Evolutionary conservation across 2,888 invertebrate genomes (phyloP).

Genomic region (Ornithoptera priamus): DNA sequence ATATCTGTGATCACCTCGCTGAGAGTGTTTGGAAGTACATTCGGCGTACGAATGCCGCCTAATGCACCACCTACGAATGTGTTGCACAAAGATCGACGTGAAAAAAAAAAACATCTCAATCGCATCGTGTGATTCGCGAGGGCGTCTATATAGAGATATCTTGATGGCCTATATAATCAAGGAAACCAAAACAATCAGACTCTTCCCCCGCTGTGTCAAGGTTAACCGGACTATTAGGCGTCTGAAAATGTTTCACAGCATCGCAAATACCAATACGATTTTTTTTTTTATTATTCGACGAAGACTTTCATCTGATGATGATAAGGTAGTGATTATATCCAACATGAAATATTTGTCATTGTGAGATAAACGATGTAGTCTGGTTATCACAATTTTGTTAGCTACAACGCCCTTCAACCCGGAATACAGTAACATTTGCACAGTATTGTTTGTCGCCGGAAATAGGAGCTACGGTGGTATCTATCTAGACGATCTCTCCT

Average conservation of each 20-base stretch:
- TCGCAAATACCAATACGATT: slow-evolving; percentile 4
- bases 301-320: neutral
- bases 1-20: too few species aligned
- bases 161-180: slow-evolving; percentile 26
- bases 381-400: too few species aligned
- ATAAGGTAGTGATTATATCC: too few species aligned
- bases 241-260: slow-evolving; percentile 13
- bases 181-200: slow-evolving; percentile 22
- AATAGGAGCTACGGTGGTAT: too few species aligned
- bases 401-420: too few species aligned
- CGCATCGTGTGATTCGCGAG: neutral
- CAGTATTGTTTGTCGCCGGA: too few species aligned
- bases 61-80: neutral
- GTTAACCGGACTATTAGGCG: slow-evolving; percentile 3
- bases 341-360: too few species aligned
- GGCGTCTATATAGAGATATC: slow-evolving; percentile 24
- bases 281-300: neutral
- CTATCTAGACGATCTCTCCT: too few species aligned
- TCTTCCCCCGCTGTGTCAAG: slow-evolving; percentile 22
- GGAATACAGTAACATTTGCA: too few species aligned
- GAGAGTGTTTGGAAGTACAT: too few species aligned
- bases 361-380: too few species aligned
- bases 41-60: neutral
- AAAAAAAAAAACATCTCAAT: neutral
- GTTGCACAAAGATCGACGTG: neutral